These are phyloP conservation scores for Drosophila sucinea DNA, from an alignment of 1,140 invertebrate genomes.

Conservation along the genomic window DNA sequence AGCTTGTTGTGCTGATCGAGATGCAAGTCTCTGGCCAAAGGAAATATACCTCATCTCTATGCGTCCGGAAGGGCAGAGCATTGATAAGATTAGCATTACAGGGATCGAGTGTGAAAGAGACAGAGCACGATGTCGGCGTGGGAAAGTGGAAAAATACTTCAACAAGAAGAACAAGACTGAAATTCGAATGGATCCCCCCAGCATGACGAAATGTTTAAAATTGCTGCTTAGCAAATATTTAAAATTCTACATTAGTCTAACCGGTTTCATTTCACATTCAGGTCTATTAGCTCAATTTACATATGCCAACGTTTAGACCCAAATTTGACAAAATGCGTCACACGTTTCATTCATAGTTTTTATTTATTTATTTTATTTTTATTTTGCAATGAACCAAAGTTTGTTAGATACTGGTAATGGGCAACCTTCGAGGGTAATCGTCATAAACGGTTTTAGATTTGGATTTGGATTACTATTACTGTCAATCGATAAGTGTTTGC, in stretches of 20 bases:
- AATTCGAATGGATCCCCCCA: not conserved
- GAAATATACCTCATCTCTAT: no score
- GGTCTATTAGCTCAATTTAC: not conserved
- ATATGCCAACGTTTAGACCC: constrained; percentile 1
- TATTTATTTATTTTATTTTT: not conserved
- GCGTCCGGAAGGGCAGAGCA: not conserved
- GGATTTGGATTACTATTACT: constrained; percentile 8
- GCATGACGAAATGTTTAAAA: constrained; percentile 7
- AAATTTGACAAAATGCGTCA: constrained; percentile 4
- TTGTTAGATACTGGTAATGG: not conserved
- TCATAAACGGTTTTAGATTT: constrained; percentile 6
- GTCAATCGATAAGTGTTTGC: constrained; percentile 2
- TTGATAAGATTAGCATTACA: constrained; percentile 60
- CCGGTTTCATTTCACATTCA: constrained; percentile 1
- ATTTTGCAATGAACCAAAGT: not conserved
- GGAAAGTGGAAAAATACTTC: constrained; percentile 23
- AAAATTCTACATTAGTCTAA: not conserved
- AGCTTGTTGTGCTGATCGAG: no score
- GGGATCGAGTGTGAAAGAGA: constrained; percentile 12
- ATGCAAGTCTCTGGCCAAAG: no score
- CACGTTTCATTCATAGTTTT: constrained; percentile 5
- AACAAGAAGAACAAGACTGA: not conserved
- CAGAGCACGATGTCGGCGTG: constrained; percentile 1
- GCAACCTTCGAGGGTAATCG: constrained; percentile 6
- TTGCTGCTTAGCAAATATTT: not conserved